Percentiles rank a stretch among this genome's conserved stretches.
phyloP scores from a whole-genome alignment of 2,113 vertebrate species.

The Psilopogon haemacephalus region DNA sequence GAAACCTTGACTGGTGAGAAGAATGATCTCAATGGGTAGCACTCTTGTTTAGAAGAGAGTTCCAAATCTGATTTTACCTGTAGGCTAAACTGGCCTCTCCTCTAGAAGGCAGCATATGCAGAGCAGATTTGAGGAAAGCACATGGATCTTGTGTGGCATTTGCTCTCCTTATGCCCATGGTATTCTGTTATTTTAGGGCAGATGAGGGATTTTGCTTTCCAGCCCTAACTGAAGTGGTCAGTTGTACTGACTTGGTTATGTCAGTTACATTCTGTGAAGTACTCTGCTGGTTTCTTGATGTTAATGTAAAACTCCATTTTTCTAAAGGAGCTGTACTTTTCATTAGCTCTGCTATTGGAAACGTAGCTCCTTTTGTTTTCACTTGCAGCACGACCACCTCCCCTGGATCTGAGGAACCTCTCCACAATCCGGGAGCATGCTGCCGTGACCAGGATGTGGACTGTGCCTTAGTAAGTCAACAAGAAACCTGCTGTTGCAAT shows the following conservation, averaged over 20 bases:
- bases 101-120: neutral
- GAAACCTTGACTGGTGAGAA: neutral
- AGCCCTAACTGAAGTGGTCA: neutral
- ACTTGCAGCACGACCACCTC: conserved; percentile 86
- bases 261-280: neutral
- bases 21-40: accelerated
- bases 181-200: neutral
- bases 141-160: neutral
- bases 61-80: neutral
- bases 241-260: conserved; percentile 6
- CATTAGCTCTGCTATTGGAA: neutral
- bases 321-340: neutral
- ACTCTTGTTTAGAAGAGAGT: neutral
- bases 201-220: neutral
- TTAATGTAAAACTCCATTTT: neutral
- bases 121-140: neutral
- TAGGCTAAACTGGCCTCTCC: neutral
- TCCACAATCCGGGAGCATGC: conserved; percentile 90
- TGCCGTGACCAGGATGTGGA: conserved; percentile 82
- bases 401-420: conserved; percentile 89
- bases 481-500: neutral
- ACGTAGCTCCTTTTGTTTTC: neutral
- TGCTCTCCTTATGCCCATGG: neutral
- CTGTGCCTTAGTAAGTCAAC: conserved; percentile 85
- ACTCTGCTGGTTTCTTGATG: neutral